Evolutionary conservation across 2,113 vertebrate genomes (phyloP), one percentile per base, ranked within the genome.

Genomic region (Corythaixoides concolor): DNA sequence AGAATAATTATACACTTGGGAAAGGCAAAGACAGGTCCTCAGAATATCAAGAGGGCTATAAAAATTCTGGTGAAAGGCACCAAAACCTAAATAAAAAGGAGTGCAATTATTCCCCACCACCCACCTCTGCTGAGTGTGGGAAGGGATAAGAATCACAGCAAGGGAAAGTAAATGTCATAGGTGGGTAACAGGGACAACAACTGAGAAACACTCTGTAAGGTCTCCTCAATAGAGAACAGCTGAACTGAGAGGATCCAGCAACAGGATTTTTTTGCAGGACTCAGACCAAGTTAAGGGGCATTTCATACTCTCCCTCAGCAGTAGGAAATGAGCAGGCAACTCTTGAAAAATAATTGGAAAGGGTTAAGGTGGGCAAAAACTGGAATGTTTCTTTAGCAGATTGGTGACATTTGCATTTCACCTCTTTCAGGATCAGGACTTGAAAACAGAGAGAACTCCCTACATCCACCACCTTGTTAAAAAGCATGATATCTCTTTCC

Each of bases 1-100:
- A 84, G 86, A 75, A 86, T 94, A 96, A 92, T 97, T 97, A 96
- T 56, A 92, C 22, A 75, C 35, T 89, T 84, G n/a, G 49, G 53
- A 87, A 93, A 95, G 60, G 83, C 83, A 68, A 93, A 90, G 96
- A 94, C 90, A 92, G 47, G 76, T 81, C 78, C 87, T 95, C 79
- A 87, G 85, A 93, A 95, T 85, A 93, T 68, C 59, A 92, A 88
- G 37, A 94, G 72, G n/a, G 56, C 90, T 96, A 80, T 94, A 91
- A 94, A 95, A 96, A 92, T 75, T 60, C 83, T 16, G 3, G 43
- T 78, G 45, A 95, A 94, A 96, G 86, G 83, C 73, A 96, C 72
- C 35, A 87, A 92, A 94, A 90, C 56, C 53, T 93, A 87, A 84
- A 85, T 75, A 78, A 95, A 88, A 75, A 78, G 33, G 50, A 27